These are phyloP conservation scores for Andrena hattorfiana DNA, from an alignment of 2,888 invertebrate species.

Conservation along the genomic window DNA sequence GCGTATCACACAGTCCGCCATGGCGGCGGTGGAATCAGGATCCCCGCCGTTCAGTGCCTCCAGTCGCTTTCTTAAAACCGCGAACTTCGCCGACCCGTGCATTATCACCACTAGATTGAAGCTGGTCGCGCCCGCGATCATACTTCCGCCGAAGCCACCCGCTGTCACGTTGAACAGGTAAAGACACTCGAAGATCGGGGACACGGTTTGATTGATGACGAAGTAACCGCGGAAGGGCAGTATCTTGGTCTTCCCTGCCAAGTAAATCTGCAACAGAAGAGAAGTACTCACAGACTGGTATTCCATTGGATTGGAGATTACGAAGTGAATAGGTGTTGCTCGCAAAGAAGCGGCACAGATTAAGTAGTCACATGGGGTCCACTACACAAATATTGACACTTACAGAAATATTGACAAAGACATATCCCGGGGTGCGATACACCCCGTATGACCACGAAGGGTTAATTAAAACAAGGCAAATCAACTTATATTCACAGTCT, in stretches of 20 bases:
- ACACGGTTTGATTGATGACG: constrained; percentile 70
- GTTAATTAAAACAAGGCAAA: too few relatives aligned
- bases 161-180: constrained; percentile 67
- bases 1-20: constrained; percentile 69
- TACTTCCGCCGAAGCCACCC: constrained; percentile 66
- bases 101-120: constrained; percentile 76
- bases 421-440: too few relatives aligned
- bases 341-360: too few relatives aligned
- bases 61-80: constrained; percentile 71
- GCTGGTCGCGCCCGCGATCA: constrained; percentile 76
- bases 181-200: constrained; percentile 71
- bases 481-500: not conserved
- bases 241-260: constrained; percentile 57
- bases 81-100: constrained; percentile 79
- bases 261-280: constrained; percentile 56
- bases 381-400: too few relatives aligned
- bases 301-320: not conserved
- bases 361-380: too few relatives aligned
- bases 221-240: constrained; percentile 78
- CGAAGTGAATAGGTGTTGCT: too few relatives aligned
- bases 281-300: not conserved
- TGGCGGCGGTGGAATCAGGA: constrained; percentile 28
- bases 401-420: too few relatives aligned
- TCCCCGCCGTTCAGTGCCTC: constrained; percentile 63
- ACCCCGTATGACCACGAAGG: too few relatives aligned